Evolutionary conservation across 2,113 vertebrate genomes (phyloP).

Genomic region (Sminthopsis crassicaudata): DNA sequence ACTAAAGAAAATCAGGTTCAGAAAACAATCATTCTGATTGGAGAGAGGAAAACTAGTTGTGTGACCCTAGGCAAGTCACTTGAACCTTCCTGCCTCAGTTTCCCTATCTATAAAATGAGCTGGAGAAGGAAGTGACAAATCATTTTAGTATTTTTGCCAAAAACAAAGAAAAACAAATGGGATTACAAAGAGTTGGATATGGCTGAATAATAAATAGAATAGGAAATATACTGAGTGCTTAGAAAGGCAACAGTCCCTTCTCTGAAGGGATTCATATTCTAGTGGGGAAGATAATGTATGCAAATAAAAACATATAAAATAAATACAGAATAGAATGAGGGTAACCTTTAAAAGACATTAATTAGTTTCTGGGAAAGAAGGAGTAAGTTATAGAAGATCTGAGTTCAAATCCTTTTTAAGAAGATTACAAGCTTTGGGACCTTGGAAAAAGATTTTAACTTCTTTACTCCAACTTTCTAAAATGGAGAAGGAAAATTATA

Average conservation of each 20-base stretch:
- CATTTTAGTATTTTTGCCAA: background rate
- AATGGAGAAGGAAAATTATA: background rate
- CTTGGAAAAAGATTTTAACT: background rate
- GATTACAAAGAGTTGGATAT: background rate
- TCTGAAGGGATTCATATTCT: background rate
- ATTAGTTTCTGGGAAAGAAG: background rate
- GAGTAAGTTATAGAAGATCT: background rate
- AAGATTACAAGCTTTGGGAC: background rate
- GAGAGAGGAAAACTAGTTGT: background rate
- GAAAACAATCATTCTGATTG: background rate
- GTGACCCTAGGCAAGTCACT: background rate
- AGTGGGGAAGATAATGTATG: background rate
- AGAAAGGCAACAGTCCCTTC: background rate
- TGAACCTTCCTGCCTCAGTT: background rate
- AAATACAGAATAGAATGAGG: background rate
- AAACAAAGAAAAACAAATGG: background rate
- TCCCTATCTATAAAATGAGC: background rate
- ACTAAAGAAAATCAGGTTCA: background rate
- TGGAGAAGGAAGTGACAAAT: background rate
- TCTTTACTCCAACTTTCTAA: background rate
- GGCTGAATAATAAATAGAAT: background rate
- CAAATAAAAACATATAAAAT: background rate
- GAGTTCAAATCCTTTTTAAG: background rate
- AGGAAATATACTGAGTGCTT: background rate
- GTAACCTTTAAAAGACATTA: background rate